phyloP scores from a whole-genome alignment of 1,140 invertebrate species.

The Vollenhovia emeryi region DNA sequence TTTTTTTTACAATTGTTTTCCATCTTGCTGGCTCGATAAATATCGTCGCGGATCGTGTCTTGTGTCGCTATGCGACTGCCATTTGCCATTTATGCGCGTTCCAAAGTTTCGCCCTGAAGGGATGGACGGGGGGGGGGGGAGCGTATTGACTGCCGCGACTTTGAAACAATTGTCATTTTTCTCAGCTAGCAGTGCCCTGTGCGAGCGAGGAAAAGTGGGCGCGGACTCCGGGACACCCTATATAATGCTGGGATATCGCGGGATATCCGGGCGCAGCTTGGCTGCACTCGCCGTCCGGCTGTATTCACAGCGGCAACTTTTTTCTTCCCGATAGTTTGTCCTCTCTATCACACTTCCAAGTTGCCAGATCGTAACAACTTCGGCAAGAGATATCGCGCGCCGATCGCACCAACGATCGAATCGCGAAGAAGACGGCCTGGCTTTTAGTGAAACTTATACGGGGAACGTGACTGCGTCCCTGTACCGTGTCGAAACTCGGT shows the following conservation, averaged over 20 bases:
- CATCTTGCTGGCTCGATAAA: not conserved
- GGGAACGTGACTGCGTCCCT: conserved; percentile 29
- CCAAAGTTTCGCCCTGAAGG: not conserved
- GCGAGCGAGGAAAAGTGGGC: not conserved
- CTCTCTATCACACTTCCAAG: conserved; percentile 15
- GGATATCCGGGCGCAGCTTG: conserved; percentile 3
- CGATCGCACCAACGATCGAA: conserved; percentile 41
- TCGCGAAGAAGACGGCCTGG: conserved; percentile 20
- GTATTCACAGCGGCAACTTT: conserved; percentile 44
- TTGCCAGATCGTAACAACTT: conserved; percentile 37
- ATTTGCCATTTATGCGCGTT: conserved; percentile 52
- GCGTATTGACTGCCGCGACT: conserved; percentile 24
- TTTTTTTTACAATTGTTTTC: not conserved
- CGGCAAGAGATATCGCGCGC: conserved; percentile 23
- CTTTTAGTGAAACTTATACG: conserved; percentile 35
- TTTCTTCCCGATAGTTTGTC: conserved; percentile 20
- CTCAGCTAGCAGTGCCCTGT: conserved; percentile 20
- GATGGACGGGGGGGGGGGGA: not conserved
- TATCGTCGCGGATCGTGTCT: not conserved
- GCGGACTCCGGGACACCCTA: not conserved
- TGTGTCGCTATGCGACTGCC: not conserved
- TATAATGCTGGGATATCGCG: conserved; percentile 16
- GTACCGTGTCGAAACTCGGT: conserved; percentile 12
- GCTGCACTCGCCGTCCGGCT: not conserved
- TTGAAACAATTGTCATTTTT: conserved; percentile 49